These are phyloP conservation scores for Sciurus carolinensis DNA, from an alignment of 2,797 vertebrate species.

Conservation along the genomic window DNA sequence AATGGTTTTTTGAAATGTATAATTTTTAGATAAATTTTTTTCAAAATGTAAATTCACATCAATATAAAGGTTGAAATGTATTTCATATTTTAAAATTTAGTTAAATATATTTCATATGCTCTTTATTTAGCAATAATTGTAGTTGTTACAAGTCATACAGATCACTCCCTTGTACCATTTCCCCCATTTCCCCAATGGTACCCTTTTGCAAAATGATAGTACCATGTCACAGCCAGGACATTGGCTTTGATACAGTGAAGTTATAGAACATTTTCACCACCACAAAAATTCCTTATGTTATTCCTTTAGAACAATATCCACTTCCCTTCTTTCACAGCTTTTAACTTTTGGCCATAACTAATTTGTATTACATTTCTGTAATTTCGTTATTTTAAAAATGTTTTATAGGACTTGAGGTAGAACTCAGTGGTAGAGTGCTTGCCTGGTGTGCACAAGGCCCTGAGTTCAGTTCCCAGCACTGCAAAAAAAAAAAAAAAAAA, in stretches of 20 bases:
- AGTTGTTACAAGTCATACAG: background rate
- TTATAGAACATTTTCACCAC: background rate
- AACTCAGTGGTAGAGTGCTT: no score
- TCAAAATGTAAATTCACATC: slow-evolving; percentile 25
- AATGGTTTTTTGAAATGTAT: background rate
- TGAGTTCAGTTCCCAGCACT: no score
- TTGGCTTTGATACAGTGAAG: no score
- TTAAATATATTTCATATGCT: background rate
- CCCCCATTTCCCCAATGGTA: background rate
- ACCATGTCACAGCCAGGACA: no score
- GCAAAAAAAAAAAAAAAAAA: no score
- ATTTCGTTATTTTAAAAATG: background rate
- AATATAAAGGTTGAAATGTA: slow-evolving; percentile 23
- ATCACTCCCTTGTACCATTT: background rate
- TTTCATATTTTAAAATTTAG: slow-evolving; percentile 10
- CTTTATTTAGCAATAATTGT: slow-evolving; percentile 9
- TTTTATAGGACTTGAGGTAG: no score
- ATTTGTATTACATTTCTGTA: slow-evolving; percentile 18
- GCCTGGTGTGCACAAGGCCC: no score
- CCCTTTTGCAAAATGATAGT: background rate
- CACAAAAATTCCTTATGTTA: background rate
- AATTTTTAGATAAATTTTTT: slow-evolving; percentile 53
- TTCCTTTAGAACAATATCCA: background rate
- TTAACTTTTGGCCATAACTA: background rate
- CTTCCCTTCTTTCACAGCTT: background rate